phyloP scores from a whole-genome alignment of 1,140 invertebrate genomes.

The Eupristina koningsbergeri region DNA sequence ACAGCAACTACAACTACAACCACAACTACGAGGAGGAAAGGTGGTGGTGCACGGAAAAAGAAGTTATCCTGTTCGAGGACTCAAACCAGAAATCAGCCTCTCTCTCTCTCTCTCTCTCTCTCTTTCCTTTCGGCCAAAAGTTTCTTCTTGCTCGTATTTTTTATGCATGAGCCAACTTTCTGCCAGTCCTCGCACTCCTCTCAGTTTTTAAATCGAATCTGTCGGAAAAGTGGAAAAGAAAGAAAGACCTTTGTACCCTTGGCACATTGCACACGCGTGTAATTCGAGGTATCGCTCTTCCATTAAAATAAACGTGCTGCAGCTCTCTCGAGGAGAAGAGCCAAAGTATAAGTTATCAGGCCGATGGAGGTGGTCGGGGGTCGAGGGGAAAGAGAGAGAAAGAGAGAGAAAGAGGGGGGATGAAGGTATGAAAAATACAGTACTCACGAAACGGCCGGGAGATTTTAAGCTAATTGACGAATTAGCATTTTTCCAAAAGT shows the following conservation, averaged over 20 bases:
- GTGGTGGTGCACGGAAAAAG: slow-evolving; percentile 13
- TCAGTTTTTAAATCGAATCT: background rate
- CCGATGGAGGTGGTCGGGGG: no score
- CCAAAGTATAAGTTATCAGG: no score
- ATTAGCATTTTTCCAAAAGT: background rate
- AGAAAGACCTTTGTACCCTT: no score
- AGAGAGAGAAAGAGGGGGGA: no score
- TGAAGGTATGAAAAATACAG: no score
- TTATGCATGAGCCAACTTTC: background rate
- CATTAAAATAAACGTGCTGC: no score
- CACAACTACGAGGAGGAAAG: background rate
- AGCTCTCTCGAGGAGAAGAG: no score
- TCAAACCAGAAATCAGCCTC: background rate
- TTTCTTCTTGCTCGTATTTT: slow-evolving; percentile 11
- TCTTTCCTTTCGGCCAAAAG: no score
- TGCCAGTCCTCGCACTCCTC: background rate
- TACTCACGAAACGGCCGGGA: background rate
- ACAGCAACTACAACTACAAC: background rate
- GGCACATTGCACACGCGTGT: no score
- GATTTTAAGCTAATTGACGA: background rate
- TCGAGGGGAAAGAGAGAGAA: no score
- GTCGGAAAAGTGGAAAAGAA: background rate
- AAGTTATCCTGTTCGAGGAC: slow-evolving; percentile 31
- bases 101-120: background rate
- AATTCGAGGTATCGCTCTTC: background rate